phyloP scores from a whole-genome alignment of 2,797 vertebrate genomes.

The Spinibarbus caldwelli region DNA sequence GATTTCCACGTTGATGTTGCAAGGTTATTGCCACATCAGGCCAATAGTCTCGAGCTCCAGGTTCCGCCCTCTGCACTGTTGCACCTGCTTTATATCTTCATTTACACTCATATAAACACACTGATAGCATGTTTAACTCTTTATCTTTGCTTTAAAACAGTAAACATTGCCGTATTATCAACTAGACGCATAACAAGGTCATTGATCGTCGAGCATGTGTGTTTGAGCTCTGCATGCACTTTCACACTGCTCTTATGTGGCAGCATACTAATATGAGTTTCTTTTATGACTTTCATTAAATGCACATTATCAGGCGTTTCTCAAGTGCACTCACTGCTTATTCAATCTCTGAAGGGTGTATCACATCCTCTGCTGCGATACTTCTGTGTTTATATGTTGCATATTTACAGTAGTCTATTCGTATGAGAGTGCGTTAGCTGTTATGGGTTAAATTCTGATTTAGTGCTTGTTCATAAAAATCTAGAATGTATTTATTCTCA shows the following conservation, averaged over 20 bases:
- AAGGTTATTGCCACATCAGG: conserved; percentile 37
- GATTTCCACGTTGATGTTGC: not conserved
- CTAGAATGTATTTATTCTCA: not conserved
- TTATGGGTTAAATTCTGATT: not conserved
- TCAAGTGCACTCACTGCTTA: not conserved
- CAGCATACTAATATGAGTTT: too few relatives aligned
- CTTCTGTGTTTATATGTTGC: not conserved
- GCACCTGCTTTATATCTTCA: not conserved
- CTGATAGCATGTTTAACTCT: not conserved
- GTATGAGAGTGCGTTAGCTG: not conserved
- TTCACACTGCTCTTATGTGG: not conserved
- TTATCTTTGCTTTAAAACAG: not conserved
- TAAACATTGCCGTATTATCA: not conserved
- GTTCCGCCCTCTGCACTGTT: not conserved
- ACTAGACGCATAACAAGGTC: conserved; percentile 9
- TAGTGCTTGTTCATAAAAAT: not conserved
- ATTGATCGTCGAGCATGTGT: not conserved
- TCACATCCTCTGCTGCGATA: not conserved
- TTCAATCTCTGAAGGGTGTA: not conserved
- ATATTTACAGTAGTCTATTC: not conserved
- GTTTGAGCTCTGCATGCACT: not conserved
- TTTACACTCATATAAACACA: not conserved
- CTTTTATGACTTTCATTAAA: not conserved
- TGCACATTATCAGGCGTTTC: not conserved
- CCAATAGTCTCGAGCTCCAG: not conserved